Evolutionary conservation across 2,113 vertebrate genomes (phyloP), one percentile per base, ranked within the genome.

Genomic region (Bagarius yarrelli): DNA sequence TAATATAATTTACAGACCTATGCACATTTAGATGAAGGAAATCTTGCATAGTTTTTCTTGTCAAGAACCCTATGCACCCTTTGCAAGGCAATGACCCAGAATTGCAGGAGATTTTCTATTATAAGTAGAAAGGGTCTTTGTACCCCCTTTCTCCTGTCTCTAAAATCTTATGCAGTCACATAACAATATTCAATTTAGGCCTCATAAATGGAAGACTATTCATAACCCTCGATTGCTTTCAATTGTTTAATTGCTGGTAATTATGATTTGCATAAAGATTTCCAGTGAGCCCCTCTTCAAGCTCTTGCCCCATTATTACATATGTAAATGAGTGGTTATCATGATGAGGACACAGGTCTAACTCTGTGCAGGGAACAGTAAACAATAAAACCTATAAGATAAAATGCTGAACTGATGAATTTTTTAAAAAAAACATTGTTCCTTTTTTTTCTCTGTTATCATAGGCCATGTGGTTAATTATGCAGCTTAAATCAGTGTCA

Each of bases 231-330:
- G 88, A 90, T 90, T 86, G 88, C 90, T 89, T 93, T 91, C 77
- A 90, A 92, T 89, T 90, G 91, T 93, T 94, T 93, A 94, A 93
- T 94, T 92, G 93, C 91, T 81, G 91, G 92, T 95, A 94, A 95
- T 95, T 94, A 91, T 88, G 91, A 93, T 95, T 95, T 93, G 92
- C 93, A 93, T 89, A 90, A 89, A 91, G 92, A 91, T 92, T 92
- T 94, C 94, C 86, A 90, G 91, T 89, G 91, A 93, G 93, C 86
- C 86, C 91, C 89, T 93, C 90, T 90, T 92, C 87, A 91, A 91
- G 90, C 90, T 90, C 86, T 88, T 86, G 88, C 89, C 32, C 74
- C 86, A 92, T 91, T 92, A 92, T 93, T 93, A 93, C 81, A 90
- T 81, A 92, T 93, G 91, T 87, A 92, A 94, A 94, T 92, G 79